phyloP scores from a whole-genome alignment of 2,888 invertebrate species.

The Pristionchus exspectatus region DNA sequence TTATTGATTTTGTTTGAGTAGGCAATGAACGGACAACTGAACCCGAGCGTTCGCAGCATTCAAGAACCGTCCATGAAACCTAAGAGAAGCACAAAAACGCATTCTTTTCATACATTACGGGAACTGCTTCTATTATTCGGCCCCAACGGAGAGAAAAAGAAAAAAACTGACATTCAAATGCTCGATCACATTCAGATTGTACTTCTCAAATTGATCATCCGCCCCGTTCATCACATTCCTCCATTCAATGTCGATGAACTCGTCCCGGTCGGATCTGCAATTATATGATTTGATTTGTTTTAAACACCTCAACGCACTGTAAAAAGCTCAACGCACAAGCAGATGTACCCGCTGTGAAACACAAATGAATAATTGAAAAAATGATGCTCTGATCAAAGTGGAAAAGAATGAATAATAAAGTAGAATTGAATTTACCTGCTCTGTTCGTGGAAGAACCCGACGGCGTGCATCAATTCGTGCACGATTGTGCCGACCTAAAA shows the following conservation, averaged over 20 bases:
- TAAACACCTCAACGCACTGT: background rate
- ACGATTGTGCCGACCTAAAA: slow-evolving; percentile 66
- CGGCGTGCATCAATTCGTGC: slow-evolving; percentile 78
- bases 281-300: too few species aligned
- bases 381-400: background rate
- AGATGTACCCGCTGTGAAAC: background rate
- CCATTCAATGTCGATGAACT: slow-evolving; percentile 79
- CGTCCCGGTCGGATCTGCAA: slow-evolving; percentile 80
- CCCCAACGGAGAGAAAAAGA: slow-evolving; percentile 51
- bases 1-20: too few species aligned
- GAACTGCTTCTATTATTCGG: background rate
- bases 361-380: background rate
- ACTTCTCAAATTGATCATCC: slow-evolving; percentile 79
- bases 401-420: background rate
- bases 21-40: too few species aligned
- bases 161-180: slow-evolving; percentile 72
- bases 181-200: slow-evolving; percentile 63
- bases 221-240: slow-evolving; percentile 79
- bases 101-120: too few species aligned
- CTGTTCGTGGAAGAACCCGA: slow-evolving; percentile 78
- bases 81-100: too few species aligned
- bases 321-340: background rate
- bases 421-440: slow-evolving; percentile 64
- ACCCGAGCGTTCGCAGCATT: too few species aligned
- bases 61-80: too few species aligned